Conservation (phyloP, 92 coral and sea anemone species). For the Micromussa lordhowensis region DNA sequence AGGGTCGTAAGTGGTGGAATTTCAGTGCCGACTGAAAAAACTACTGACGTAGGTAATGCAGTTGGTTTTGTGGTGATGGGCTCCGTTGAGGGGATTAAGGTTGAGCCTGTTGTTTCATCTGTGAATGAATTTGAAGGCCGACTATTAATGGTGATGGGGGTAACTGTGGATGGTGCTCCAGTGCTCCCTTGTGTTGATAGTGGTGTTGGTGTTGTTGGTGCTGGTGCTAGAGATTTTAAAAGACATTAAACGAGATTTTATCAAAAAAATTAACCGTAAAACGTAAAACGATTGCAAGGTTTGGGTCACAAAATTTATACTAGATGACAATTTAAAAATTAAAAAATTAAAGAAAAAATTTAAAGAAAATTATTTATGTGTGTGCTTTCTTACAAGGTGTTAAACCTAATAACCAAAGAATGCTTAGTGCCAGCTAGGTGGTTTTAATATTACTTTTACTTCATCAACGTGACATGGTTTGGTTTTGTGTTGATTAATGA, state of each 20-base stretch:
- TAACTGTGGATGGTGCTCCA: constrained; percentile 29
- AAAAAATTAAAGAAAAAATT: too few species aligned
- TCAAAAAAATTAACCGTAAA: neutral
- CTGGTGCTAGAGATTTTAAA: constrained; percentile 31
- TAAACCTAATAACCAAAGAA: too few species aligned
- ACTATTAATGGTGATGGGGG: constrained; percentile 28
- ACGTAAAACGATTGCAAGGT: too few species aligned
- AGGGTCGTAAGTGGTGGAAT: neutral
- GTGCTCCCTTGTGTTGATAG: constrained; percentile 27
- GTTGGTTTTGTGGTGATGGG: neutral
- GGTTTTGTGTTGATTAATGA: too few species aligned
- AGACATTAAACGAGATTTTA: neutral
- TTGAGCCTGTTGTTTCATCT: neutral
- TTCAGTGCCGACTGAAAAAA: neutral
- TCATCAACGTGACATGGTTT: too few species aligned
- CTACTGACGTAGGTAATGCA: constrained; percentile 3
- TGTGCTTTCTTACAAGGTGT: too few species aligned
- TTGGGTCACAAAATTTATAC: too few species aligned
- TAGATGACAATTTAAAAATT: too few species aligned
- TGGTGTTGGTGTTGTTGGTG: constrained; percentile 14
- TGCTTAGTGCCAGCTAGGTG: too few species aligned
- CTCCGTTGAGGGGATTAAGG: neutral
- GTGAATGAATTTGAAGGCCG: constrained; percentile 36
- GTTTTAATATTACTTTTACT: too few species aligned
- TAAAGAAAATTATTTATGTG: too few species aligned